These are phyloP conservation scores for Poecile montanus DNA, from an alignment of 2,797 vertebrate species.

Conservation along the genomic window DNA sequence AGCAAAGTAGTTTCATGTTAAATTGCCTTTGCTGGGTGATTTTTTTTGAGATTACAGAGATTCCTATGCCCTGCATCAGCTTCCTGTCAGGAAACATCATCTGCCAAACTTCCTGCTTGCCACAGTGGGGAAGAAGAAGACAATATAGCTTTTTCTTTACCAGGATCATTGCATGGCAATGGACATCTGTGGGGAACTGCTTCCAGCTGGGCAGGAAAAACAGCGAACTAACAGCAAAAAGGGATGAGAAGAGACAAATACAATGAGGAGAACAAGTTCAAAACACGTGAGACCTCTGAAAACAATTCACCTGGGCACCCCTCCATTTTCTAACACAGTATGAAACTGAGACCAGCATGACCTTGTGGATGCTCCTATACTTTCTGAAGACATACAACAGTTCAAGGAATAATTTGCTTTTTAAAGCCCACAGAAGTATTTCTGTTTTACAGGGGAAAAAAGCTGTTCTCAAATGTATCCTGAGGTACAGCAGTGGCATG, in stretches of 20 bases:
- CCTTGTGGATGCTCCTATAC: not conserved
- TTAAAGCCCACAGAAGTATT: not conserved
- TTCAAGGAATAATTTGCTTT: not conserved
- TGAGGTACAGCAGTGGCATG: not conserved
- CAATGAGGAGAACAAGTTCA: not conserved
- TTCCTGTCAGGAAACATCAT: constrained; percentile 21
- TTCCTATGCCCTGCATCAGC: not conserved
- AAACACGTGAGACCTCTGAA: not conserved
- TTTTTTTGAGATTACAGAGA: not conserved
- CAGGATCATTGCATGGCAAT: not conserved
- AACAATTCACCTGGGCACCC: not conserved
- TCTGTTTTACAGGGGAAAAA: not conserved
- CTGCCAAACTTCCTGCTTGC: constrained; percentile 28
- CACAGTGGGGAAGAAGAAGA: not conserved
- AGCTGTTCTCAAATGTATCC: not conserved
- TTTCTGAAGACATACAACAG: not conserved
- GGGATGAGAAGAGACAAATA: not conserved
- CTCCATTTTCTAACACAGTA: not conserved
- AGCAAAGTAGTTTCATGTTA: not conserved
- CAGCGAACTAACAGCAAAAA: not conserved
- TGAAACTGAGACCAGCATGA: not conserved
- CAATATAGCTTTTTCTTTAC: not conserved
- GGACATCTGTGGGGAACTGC: not conserved
- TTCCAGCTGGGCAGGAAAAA: constrained; percentile 12
- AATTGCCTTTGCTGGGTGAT: not conserved